Evolutionary conservation across 2,888 invertebrate species (phyloP).

Genomic region (Tetropium fuscum): DNA sequence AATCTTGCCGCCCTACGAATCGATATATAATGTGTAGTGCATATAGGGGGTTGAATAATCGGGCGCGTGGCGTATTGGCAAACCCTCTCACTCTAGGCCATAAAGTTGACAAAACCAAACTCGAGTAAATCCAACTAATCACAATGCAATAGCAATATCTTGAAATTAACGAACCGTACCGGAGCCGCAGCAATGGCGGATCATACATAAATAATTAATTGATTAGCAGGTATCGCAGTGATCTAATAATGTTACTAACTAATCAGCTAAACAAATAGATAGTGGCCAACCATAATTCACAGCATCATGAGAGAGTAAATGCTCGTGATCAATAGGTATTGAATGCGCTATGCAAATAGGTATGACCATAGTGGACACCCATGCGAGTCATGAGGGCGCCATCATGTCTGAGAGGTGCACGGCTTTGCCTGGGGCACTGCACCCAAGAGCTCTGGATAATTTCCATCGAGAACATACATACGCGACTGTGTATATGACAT

Average conservation of each 20-base stretch:
- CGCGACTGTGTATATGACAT: conserved; percentile 54
- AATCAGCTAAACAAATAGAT: conserved; percentile 69
- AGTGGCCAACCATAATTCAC: conserved; percentile 67
- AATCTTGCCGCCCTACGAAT: conserved; percentile 9
- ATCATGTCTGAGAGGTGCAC: conserved; percentile 48
- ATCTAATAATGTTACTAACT: conserved; percentile 68
- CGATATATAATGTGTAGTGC: conserved; percentile 10
- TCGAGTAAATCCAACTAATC: conserved; percentile 51
- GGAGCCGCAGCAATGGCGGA: conserved; percentile 52
- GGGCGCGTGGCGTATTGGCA: conserved; percentile 3
- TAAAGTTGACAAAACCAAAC: conserved; percentile 47
- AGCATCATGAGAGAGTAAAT: conserved; percentile 64
- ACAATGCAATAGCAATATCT: conserved; percentile 59
- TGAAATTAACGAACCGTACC: conserved; percentile 62
- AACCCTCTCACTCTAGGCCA: conserved; percentile 31
- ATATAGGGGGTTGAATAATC: conserved; percentile 14
- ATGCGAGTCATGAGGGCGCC: conserved; percentile 53
- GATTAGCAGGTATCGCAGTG: conserved; percentile 67
- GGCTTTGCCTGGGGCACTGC: conserved; percentile 53
- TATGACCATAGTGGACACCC: conserved; percentile 54
- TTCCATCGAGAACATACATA: conserved; percentile 54
- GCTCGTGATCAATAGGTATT: conserved; percentile 66
- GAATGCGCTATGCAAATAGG: conserved; percentile 65
- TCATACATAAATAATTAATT: conserved; percentile 68
- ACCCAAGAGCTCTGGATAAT: conserved; percentile 56